A percentile compares a stretch with the other conserved stretches of the same genome.
phyloP scores from a whole-genome alignment of 2,113 vertebrate species.

The Oreochromis aureus region DNA sequence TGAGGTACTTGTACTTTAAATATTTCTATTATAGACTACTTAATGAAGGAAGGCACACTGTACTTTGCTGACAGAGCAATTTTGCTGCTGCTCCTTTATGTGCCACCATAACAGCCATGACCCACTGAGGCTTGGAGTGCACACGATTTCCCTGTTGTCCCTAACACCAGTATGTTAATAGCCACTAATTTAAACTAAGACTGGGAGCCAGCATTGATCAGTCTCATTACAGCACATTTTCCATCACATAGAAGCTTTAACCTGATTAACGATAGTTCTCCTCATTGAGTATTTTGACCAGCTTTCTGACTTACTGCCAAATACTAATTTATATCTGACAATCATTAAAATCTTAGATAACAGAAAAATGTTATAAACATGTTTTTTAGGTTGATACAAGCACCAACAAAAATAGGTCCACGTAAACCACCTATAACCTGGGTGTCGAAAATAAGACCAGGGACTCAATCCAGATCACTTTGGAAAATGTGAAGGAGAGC shows the following conservation, averaged over 20 bases:
- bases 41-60: neutral
- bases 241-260: neutral
- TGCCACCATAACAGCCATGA: neutral
- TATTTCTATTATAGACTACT: neutral
- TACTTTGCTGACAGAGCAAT: neutral
- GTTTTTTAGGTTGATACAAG: neutral
- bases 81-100: neutral
- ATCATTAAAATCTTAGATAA: fast-evolving
- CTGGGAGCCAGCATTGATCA: neutral
- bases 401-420: fast-evolving
- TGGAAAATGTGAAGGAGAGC: neutral
- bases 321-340: neutral
- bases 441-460: neutral
- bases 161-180: neutral
- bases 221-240: neutral
- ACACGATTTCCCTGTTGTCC: neutral
- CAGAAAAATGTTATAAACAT: neutral
- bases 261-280: neutral
- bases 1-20: neutral
- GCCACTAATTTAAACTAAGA: neutral
- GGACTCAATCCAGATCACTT: neutral
- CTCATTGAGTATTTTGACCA: neutral
- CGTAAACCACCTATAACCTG: fast-evolving
- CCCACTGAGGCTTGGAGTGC: neutral
- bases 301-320: neutral